These are phyloP conservation scores for Chelon labrosus DNA, from an alignment of 2,797 vertebrate genomes.

Conservation along the genomic window DNA sequence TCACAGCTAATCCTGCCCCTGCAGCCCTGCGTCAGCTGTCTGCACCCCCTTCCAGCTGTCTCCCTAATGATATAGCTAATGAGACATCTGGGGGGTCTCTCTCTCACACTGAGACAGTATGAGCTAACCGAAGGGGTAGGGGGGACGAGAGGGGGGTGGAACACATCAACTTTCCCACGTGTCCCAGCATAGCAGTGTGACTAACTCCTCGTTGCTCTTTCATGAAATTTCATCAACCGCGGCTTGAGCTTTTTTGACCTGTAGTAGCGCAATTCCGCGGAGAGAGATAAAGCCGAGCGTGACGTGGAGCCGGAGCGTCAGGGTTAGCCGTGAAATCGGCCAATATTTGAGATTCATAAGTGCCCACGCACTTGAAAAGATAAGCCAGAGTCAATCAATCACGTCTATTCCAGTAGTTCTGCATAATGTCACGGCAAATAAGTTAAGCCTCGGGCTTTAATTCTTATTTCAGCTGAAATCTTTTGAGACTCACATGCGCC, in stretches of 20 bases:
- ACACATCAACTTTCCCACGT: conserved; percentile 73
- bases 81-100: conserved; percentile 83
- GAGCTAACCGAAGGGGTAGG: conserved; percentile 35
- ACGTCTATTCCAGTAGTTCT: conserved; percentile 38
- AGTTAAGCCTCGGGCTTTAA: conserved; percentile 51
- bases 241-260: conserved; percentile 50
- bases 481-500: conserved; percentile 18
- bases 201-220: conserved; percentile 58
- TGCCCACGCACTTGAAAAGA: conserved; percentile 55
- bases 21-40: conserved; percentile 79
- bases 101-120: conserved; percentile 52
- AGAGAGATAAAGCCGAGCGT: conserved; percentile 31
- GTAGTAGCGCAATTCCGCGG: conserved; percentile 31
- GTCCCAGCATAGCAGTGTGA: conserved; percentile 61
- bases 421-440: conserved; percentile 64
- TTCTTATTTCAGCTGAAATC: conserved; percentile 54
- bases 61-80: conserved; percentile 87
- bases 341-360: conserved; percentile 67
- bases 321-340: conserved; percentile 65
- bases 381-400: conserved; percentile 55
- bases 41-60: conserved; percentile 82
- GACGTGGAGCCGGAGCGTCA: conserved; percentile 31
- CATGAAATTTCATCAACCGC: conserved; percentile 67
- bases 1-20: conserved; percentile 73
- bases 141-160: neutral